Evolutionary conservation across 2,113 vertebrate species (phyloP).

Genomic region (Riparia riparia): DNA sequence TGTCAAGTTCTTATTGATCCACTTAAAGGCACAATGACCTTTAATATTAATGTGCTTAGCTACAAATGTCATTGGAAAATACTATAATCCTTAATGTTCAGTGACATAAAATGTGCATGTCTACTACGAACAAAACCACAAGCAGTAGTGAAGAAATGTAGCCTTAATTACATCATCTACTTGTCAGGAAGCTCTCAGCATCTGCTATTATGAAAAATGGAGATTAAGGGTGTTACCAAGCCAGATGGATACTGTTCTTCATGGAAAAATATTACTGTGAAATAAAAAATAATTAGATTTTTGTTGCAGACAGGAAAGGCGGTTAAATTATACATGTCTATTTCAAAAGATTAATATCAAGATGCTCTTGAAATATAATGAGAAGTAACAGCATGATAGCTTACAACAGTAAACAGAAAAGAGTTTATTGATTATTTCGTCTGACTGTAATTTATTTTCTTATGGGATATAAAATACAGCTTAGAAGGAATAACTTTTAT

Average conservation of each 20-base stretch:
- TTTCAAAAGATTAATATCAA: conserved; percentile 23
- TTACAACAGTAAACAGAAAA: conserved; percentile 11
- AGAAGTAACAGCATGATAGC: not conserved
- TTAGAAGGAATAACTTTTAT: not conserved
- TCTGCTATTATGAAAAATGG: conserved; percentile 31
- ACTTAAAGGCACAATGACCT: conserved; percentile 50
- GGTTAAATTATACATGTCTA: conserved; percentile 7
- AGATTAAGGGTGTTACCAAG: not conserved
- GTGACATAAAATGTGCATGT: conserved; percentile 19
- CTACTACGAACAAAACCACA: not conserved
- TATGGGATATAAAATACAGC: not conserved
- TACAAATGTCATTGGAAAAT: conserved; percentile 38
- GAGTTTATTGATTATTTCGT: conserved; percentile 12
- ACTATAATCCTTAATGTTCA: conserved; percentile 39
- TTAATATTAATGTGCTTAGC: conserved; percentile 42
- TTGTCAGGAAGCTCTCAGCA: not conserved
- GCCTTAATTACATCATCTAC: conserved; percentile 13
- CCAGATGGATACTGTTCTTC: not conserved
- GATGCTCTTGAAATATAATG: not conserved
- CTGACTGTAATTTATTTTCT: not conserved
- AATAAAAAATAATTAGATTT: conserved; percentile 28
- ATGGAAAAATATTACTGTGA: not conserved
- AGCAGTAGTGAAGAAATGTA: not conserved
- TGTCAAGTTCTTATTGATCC: conserved; percentile 29
- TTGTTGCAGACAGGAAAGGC: conserved; percentile 2